Evolutionary conservation across 2,797 vertebrate genomes (phyloP), one percentile per base, ranked within the genome.

Genomic region (Pelodytes ibericus): DNA sequence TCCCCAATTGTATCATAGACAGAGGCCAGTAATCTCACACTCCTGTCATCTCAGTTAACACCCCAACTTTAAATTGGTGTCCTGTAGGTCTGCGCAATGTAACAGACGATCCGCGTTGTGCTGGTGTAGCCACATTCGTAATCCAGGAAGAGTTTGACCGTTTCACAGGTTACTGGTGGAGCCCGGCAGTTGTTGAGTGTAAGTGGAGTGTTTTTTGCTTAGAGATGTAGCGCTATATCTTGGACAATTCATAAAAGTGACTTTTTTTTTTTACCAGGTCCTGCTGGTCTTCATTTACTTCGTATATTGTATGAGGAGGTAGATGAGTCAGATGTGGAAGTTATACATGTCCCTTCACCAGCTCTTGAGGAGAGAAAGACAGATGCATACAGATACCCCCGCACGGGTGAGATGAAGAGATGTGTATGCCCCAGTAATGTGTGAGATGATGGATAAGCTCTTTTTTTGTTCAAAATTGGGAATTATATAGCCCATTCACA

Each of bases 81-180:
- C n/a, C 20, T 66, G 0, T 83, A 99, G 97, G 97, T 44, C 86
- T 96, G 56, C 94, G 96, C 85, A 97, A 90, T 4, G 94, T 98
- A 51, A 93, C 97, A 11, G 96, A 98, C 0, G 96, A 99, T 84
- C 95, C 96, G 39, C 97, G 92, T 76, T 99, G 96, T 62, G 97
- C 97, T 2, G 97, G 97, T 0, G 94, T 99, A 2, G 97, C 97
- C 82, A 99, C 97, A 0, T 99, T 99, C 71, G 97, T 99, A 89
- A 99, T 98, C 83, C 97, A 99, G 89, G 97, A 99, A 71, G 97
- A 99, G 88, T 99, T 99, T 81, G 97, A 99, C 83, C 94, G 97
- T 20, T 99, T 99, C 84, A 99, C 97, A 0, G 97, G 96, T 25
- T 99, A 99, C 85, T 99, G 97, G 97, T 99, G 97, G 96, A 95